Evolutionary conservation across 2,113 vertebrate genomes (phyloP).

Genomic region (Myiagra hebetior): DNA sequence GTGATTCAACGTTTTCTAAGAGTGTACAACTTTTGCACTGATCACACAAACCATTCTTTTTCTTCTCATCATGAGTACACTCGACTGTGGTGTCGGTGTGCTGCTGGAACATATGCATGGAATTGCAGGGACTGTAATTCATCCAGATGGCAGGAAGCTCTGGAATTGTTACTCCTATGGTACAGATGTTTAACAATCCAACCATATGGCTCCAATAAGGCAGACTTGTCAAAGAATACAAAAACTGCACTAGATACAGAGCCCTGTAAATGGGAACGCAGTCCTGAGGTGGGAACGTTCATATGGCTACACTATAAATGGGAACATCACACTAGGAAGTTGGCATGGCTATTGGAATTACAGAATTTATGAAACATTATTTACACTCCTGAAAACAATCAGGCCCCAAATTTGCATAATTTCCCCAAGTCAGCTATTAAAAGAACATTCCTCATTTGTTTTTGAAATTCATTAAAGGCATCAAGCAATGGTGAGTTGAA

Average conservation of each 20-base stretch:
- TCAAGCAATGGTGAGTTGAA: not conserved
- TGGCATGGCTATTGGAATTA: not conserved
- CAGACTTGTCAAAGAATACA: conserved; percentile 21
- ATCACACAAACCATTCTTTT: not conserved
- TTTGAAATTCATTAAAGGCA: not conserved
- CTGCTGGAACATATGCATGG: not conserved
- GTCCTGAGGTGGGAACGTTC: not conserved
- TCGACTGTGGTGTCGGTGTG: not conserved
- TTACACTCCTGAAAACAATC: not conserved
- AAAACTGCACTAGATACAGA: conserved; percentile 6
- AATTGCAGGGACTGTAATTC: conserved; percentile 38
- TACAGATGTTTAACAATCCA: conserved; percentile 73
- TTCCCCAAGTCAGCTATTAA: not conserved
- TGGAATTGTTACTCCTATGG: conserved; percentile 45
- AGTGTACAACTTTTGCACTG: not conserved
- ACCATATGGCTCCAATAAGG: conserved; percentile 66
- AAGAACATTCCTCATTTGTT: not conserved
- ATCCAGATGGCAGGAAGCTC: conserved; percentile 70
- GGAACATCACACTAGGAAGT: not conserved
- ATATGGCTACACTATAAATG: not conserved
- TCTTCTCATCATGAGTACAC: not conserved
- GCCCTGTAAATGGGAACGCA: not conserved
- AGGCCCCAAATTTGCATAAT: not conserved
- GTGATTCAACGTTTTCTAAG: not conserved
- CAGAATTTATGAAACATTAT: not conserved